Percentiles rank a stretch among this genome's conserved stretches.
Evolutionary conservation across 1,140 invertebrate species (phyloP).

Genomic region (Anastrepha obliqua): DNA sequence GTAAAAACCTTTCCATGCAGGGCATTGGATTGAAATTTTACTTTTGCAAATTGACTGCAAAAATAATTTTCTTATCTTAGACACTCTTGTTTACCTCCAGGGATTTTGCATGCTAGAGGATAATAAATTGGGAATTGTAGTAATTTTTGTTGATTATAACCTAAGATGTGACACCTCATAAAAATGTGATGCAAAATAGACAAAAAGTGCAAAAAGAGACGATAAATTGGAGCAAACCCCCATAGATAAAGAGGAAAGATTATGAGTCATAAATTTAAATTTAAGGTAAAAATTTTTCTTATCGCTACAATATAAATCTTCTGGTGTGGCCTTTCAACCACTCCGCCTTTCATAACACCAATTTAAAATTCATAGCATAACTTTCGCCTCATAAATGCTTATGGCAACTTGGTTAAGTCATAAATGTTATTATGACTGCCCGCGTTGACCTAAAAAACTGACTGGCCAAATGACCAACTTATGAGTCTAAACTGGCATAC

Average conservation of each 20-base stretch:
- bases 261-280: neutral
- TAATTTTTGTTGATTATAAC: neutral
- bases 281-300: too few species aligned
- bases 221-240: neutral
- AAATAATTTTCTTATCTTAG: neutral
- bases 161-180: neutral
- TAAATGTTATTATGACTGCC: neutral
- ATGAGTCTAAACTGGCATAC: neutral
- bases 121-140: neutral
- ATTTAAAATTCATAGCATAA: neutral
- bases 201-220: neutral
- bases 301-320: too few species aligned
- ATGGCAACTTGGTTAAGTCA: neutral
- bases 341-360: too few species aligned
- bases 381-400: constrained; percentile 5
- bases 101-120: too few species aligned
- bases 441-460: neutral
- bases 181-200: neutral
- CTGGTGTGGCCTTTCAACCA: too few species aligned
- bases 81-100: neutral
- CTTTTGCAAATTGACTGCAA: too few species aligned
- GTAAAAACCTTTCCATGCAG: too few species aligned
- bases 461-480: constrained; percentile 10
- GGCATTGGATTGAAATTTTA: too few species aligned
- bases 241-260: neutral